These are phyloP conservation scores for Mythimna vitellina DNA, from an alignment of 2,888 invertebrate genomes.

Conservation along the genomic window DNA sequence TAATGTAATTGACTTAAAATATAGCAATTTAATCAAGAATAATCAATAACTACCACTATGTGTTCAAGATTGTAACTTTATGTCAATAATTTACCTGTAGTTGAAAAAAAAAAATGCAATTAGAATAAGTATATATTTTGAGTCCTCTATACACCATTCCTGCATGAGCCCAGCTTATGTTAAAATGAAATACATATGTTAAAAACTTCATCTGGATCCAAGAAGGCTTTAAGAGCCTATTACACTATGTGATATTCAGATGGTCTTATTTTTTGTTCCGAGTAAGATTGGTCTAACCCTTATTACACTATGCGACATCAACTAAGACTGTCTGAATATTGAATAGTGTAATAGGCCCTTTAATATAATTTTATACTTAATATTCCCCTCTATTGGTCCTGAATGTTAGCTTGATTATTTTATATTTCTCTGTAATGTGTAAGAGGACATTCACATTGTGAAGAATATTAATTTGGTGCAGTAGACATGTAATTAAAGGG, in stretches of 20 bases:
- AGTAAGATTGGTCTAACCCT: too few species aligned
- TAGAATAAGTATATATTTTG: neutral
- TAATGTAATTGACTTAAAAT: too few species aligned
- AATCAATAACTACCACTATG: neutral
- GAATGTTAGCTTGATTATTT: neutral
- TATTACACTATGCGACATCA: too few species aligned
- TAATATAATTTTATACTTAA: neutral
- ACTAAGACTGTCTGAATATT: too few species aligned
- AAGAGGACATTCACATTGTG: neutral
- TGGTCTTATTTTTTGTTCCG: too few species aligned
- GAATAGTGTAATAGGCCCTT: too few species aligned
- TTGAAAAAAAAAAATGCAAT: neutral
- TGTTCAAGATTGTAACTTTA: conserved; percentile 9
- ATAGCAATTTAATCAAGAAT: neutral
- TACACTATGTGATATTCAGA: too few species aligned
- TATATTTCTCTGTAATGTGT: neutral
- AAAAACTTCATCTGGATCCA: neutral
- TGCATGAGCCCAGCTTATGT: conserved; percentile 2
- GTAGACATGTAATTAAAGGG: neutral
- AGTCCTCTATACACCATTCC: conserved; percentile 1
- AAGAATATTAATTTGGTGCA: neutral
- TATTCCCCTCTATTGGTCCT: neutral
- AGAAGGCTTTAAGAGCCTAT: too few species aligned
- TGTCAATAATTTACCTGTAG: neutral
- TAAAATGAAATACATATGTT: neutral